Conservation (phyloP, 2,113 vertebrate genomes). For the Corythornis vintsioides region DNA sequence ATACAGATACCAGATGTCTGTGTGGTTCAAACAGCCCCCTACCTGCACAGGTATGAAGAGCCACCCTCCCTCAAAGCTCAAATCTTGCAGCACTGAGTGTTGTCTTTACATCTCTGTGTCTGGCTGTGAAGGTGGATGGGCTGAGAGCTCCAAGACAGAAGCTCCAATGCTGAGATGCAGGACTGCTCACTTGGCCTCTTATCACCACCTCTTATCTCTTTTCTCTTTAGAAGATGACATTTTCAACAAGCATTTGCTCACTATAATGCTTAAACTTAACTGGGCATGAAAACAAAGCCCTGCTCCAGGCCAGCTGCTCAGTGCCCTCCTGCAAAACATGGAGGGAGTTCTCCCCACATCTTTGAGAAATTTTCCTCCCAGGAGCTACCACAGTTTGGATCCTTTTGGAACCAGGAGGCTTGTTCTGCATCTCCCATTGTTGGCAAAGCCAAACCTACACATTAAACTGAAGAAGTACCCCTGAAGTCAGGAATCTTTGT, state of each 20-base stretch:
- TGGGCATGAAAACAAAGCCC: not conserved
- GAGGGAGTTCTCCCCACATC: not conserved
- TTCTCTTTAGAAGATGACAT: not conserved
- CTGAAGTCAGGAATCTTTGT: not conserved
- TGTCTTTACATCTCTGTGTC: not conserved
- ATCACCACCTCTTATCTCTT: not conserved
- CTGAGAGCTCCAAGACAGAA: not conserved
- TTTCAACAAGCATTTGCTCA: not conserved
- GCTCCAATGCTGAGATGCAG: not conserved
- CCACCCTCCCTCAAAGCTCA: not conserved
- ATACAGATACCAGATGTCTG: not conserved
- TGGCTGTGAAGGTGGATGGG: not conserved
- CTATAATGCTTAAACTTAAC: not conserved
- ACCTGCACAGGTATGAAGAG: not conserved
- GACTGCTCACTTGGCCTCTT: not conserved
- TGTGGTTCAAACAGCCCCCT: not conserved
- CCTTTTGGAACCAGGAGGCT: not conserved
- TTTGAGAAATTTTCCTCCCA: not conserved
- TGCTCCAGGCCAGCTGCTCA: not conserved
- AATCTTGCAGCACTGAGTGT: fast-evolving
- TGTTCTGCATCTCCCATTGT: not conserved
- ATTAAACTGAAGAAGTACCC: not conserved
- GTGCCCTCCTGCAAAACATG: not conserved
- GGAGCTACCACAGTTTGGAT: not conserved
- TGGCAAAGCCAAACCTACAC: not conserved